phyloP scores from a whole-genome alignment of 2,113 vertebrate species.

The Calidris pugnax region DNA sequence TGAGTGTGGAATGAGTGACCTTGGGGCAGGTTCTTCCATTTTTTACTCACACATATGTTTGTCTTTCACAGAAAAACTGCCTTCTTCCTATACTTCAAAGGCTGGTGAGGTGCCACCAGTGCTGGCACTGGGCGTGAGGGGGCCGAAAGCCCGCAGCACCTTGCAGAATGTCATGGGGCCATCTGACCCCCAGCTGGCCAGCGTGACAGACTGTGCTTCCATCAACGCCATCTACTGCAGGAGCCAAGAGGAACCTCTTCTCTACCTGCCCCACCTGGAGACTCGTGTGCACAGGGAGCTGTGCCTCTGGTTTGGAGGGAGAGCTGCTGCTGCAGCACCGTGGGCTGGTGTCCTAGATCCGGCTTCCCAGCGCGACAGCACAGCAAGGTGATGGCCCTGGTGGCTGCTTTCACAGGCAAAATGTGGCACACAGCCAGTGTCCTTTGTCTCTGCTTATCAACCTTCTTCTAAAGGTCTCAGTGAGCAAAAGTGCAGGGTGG shows the following conservation, averaged over 20 bases:
- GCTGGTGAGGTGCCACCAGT: not conserved
- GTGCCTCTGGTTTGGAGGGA: conserved; percentile 77
- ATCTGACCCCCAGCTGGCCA: conserved; percentile 12
- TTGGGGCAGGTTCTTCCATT: not conserved
- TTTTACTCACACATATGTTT: not conserved
- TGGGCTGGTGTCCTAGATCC: not conserved
- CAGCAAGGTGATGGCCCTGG: conserved; percentile 7
- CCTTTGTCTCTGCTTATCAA: not conserved
- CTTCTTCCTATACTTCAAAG: not conserved
- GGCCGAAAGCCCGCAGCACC: conserved; percentile 37
- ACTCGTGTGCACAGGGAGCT: conserved; percentile 61
- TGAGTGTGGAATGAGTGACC: not conserved
- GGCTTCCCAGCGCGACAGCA: not conserved
- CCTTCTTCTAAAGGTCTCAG: not conserved
- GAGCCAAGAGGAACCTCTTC: not conserved
- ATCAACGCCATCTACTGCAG: not conserved
- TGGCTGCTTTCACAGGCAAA: not conserved
- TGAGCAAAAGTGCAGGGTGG: not conserved
- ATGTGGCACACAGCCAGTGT: rapidly evolving
- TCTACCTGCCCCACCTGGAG: conserved; percentile 19
- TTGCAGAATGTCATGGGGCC: conserved; percentile 58
- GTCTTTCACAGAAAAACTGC: conserved; percentile 49
- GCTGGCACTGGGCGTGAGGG: conserved; percentile 68
- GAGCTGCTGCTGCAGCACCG: not conserved
- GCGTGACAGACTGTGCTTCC: not conserved